Evolutionary conservation across 2,888 invertebrate species (phyloP), one percentile per base, ranked within the genome.

Genomic region (Lasioglossum oenotherae): DNA sequence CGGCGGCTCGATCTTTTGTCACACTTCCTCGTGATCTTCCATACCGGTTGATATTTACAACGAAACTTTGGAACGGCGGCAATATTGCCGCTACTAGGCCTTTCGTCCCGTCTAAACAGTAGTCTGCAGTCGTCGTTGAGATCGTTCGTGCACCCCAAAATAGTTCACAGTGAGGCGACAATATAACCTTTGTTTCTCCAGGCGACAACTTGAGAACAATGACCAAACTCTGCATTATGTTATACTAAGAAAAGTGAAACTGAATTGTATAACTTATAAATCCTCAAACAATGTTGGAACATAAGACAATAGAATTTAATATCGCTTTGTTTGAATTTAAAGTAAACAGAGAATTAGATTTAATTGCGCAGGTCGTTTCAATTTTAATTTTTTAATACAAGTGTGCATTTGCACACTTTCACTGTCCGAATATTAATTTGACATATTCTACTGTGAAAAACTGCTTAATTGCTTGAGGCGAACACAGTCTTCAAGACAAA

Each of bases 1-100:
- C 27, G 27, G 2, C 31, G 53, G 31, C 67, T 57, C 64, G 69
- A 83, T 82, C 81, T 88, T 89, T 89, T 89, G 82, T 88, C 86
- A 81, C 81, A 78, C 74, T 87, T 79, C 81, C 77, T 64, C 67
- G 74, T 71, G 38, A 60, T 64, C 35, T 53, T 23, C n/a, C 14
- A 38, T 71, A 83, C 46, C 38, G 38, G 8, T 46, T n/a, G 72
- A 71, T 81, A 89, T 82, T 82, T 82, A 76, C 74, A 31, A 53
- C 81, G 16, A 35, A 74, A 35, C 73, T 27, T 73, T 31, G 53
- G 10, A 44, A 69, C 60, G 75, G 38, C 72, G 49, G 44, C 64
- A 64, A 35, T 57, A 57, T 57, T n/a, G n/a, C 72, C 6, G 76
- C 57, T 27, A 31, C 64, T 23, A 53, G 71, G 75, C 46, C 77